Evolutionary conservation across 2,888 invertebrate genomes (phyloP).

Genomic region (Drosophila atroscutellata): DNA sequence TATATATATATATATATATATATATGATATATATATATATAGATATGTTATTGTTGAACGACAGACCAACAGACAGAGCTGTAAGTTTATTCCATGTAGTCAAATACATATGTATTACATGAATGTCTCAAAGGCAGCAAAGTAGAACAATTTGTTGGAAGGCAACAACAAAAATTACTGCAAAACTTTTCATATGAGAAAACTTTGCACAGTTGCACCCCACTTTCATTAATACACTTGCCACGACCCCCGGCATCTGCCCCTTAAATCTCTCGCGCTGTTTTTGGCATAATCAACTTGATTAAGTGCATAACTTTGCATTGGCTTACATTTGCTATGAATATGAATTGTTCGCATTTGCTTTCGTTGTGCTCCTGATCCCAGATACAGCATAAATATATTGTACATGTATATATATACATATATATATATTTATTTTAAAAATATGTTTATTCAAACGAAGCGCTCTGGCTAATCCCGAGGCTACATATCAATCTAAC

Average conservation of each 20-base stretch:
- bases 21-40: neutral
- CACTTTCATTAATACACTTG: constrained; percentile 2
- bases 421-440: neutral
- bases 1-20: constrained; percentile 1
- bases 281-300: constrained; percentile 59
- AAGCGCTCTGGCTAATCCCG: constrained; percentile 5
- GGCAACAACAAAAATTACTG: constrained; percentile 29
- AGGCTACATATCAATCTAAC: constrained; percentile 11
- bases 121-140: constrained; percentile 67
- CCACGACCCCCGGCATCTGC: neutral
- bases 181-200: constrained; percentile 50
- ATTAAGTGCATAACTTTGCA: constrained; percentile 67
- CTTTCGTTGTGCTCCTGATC: neutral
- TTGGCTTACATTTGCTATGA: constrained; percentile 30
- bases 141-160: constrained; percentile 51
- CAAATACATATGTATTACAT: constrained; percentile 28
- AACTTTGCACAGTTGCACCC: constrained; percentile 18
- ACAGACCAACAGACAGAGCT: constrained; percentile 22
- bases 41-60: constrained; percentile 32
- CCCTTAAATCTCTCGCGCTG: neutral
- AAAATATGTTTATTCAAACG: neutral
- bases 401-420: neutral
- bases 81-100: constrained; percentile 18
- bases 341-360: constrained; percentile 16
- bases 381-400: neutral